Conservation (phyloP, 2,888 invertebrate genomes). For the Phengaris arion region DNA sequence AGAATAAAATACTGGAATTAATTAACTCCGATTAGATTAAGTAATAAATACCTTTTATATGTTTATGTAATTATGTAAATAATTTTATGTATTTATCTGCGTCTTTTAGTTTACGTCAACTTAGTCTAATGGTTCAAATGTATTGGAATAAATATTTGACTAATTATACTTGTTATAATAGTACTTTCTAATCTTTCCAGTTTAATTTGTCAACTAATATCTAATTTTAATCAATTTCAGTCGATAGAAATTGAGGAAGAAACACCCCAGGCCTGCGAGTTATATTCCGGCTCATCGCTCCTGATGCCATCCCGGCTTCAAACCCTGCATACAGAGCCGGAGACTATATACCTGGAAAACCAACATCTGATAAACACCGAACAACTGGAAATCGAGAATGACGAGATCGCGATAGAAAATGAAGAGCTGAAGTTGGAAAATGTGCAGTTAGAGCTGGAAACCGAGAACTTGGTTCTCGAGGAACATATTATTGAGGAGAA, state of each 20-base stretch:
- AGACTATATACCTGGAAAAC: background rate
- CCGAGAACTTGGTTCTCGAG: conserved; percentile 35
- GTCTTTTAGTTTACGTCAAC: too few species aligned
- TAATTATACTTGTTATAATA: too few species aligned
- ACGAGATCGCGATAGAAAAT: background rate
- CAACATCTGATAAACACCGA: background rate
- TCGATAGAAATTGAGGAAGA: conserved; percentile 43
- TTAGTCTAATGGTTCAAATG: too few species aligned
- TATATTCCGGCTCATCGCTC: conserved; percentile 52
- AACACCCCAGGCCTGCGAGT: conserved; percentile 46
- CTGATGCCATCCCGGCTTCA: conserved; percentile 44
- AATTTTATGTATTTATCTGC: too few species aligned
- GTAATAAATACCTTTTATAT: too few species aligned
- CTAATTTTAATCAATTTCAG: conserved; percentile 36
- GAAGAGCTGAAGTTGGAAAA: conserved; percentile 28
- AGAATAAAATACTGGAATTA: too few species aligned
- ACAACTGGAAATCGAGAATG: background rate
- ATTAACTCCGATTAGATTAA: too few species aligned
- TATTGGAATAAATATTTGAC: too few species aligned
- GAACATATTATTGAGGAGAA: conserved; percentile 26
- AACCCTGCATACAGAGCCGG: background rate
- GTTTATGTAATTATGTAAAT: too few species aligned
- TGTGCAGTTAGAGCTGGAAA: conserved; percentile 30
- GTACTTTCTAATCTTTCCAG: too few species aligned
- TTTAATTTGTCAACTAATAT: too few species aligned